phyloP scores from a whole-genome alignment of 2,888 invertebrate species.

The Pseudococcus viburni region DNA sequence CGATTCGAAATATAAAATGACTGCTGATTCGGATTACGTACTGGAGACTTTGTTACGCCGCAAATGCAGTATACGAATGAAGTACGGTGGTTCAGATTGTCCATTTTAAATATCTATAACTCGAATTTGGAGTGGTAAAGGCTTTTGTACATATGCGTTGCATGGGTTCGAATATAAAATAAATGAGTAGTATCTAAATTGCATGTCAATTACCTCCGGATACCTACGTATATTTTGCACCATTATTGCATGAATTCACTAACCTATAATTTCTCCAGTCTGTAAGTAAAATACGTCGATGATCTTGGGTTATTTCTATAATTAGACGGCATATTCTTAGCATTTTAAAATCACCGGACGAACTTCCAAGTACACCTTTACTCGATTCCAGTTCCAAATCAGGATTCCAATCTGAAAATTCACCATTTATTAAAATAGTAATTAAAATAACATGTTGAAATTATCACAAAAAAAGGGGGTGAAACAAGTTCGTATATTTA shows the following conservation, averaged over 20 bases:
- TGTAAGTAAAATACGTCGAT: background rate
- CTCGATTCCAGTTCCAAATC: no score
- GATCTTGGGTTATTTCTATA: background rate
- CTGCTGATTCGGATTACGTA: conserved; percentile 22
- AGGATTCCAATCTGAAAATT: no score
- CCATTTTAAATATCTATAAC: background rate
- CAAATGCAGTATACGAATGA: conserved; percentile 36
- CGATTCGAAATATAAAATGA: conserved; percentile 19
- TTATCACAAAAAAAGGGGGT: no score
- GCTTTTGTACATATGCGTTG: background rate
- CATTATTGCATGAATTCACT: background rate
- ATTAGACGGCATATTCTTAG: background rate
- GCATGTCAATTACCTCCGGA: background rate
- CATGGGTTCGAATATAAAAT: background rate
- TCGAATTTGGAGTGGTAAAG: background rate
- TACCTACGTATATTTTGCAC: background rate
- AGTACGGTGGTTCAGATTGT: background rate
- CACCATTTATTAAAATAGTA: no score
- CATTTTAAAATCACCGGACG: no score
- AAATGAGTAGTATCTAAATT: background rate
- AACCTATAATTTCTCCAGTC: background rate
- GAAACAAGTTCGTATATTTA: no score
- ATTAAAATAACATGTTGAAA: no score
- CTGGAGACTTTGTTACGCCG: conserved; percentile 44
- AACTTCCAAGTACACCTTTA: no score